Conservation (phyloP, 2,797 vertebrate genomes). For the Liasis olivaceus region DNA sequence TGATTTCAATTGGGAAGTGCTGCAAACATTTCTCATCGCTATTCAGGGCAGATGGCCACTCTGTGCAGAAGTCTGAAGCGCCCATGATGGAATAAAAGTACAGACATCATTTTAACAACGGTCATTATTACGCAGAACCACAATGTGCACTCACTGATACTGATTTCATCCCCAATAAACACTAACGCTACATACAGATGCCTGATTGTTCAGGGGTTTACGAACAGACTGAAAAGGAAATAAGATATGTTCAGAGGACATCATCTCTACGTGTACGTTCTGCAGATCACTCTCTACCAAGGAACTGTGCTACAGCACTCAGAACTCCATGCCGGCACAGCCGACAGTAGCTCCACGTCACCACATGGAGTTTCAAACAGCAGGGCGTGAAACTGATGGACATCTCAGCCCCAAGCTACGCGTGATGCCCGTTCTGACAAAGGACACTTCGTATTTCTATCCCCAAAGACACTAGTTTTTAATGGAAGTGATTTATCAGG, state of each 20-base stretch:
- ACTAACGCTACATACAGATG: neutral
- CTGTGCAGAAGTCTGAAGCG: constrained; percentile 89
- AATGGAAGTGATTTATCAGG: neutral
- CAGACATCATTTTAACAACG: neutral
- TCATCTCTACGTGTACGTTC: neutral
- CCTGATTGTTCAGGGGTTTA: neutral
- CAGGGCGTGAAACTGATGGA: neutral
- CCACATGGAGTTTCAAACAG: neutral
- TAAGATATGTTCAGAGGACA: neutral
- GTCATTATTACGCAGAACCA: neutral
- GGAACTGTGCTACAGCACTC: no score
- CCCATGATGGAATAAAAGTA: neutral
- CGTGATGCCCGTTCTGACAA: neutral
- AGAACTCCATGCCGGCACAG: neutral
- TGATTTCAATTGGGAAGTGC: constrained; percentile 87
- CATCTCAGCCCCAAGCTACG: neutral
- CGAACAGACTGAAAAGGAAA: neutral
- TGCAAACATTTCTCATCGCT: constrained; percentile 82
- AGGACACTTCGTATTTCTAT: neutral
- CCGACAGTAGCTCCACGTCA: neutral
- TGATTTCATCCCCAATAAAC: neutral
- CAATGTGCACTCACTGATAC: neutral
- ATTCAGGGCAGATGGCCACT: constrained; percentile 89
- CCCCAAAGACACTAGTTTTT: neutral
- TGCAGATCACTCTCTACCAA: neutral